Evolutionary conservation across 2,113 vertebrate species (phyloP).

Genomic region (Dunckerocampus dactyliophorus): DNA sequence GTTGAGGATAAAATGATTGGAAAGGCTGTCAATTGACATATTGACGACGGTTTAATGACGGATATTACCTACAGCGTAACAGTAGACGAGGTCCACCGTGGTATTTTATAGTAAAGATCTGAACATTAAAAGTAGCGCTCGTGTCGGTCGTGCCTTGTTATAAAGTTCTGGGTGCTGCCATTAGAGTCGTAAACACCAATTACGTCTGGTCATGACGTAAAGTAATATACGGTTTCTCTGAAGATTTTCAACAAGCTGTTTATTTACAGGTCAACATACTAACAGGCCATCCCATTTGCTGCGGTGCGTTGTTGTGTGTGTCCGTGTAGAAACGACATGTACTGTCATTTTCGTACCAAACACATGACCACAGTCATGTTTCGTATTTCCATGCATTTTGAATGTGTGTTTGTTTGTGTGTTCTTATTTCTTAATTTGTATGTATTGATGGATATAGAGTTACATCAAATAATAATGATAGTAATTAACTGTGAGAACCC

Average conservation of each 20-base stretch:
- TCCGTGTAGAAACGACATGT: slow-evolving; percentile 32
- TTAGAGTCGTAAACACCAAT: neutral
- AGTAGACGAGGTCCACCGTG: too few relatives aligned
- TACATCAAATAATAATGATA: too few relatives aligned
- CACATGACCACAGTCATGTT: neutral
- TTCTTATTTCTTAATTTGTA: too few relatives aligned
- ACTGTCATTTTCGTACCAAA: neutral
- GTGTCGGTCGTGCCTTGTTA: neutral
- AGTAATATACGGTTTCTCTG: too few relatives aligned
- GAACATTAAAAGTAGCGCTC: too few relatives aligned
- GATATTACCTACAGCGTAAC: neutral
- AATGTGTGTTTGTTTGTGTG: too few relatives aligned
- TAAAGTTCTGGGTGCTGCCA: slow-evolving; percentile 1
- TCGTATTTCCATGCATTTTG: too few relatives aligned
- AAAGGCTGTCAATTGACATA: neutral
- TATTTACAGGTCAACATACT: neutral
- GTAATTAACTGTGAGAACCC: too few relatives aligned
- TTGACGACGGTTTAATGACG: neutral
- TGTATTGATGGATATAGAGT: too few relatives aligned
- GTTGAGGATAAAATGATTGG: neutral
- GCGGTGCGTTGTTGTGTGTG: neutral
- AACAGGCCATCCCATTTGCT: neutral
- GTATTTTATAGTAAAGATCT: too few relatives aligned
- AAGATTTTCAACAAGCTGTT: neutral
- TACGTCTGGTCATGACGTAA: neutral